These are phyloP conservation scores for Myotis davidii DNA, from an alignment of 2,113 vertebrate genomes.

Conservation along the genomic window DNA sequence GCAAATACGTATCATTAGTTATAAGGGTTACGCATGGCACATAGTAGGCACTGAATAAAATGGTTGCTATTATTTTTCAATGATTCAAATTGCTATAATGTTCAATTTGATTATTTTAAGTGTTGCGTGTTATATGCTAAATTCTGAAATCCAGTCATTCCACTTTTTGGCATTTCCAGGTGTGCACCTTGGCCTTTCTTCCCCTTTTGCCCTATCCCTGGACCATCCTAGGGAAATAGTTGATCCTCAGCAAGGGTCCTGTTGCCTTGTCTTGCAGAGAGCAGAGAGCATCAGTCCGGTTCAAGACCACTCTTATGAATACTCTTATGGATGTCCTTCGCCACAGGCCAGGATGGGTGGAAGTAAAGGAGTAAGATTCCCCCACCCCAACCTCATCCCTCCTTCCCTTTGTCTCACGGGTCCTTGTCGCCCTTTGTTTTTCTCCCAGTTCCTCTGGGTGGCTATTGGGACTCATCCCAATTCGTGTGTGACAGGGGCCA, in stretches of 20 bases:
- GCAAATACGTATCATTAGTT: neutral
- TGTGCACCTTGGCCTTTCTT: neutral
- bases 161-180: neutral
- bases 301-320: conserved; percentile 88
- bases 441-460: neutral
- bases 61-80: neutral
- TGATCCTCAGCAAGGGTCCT: neutral
- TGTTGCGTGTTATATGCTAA: neutral
- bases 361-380: conserved; percentile 91
- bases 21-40: neutral
- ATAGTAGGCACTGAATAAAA: neutral
- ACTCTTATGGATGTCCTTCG: conserved; percentile 90
- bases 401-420: neutral
- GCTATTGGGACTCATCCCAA: neutral
- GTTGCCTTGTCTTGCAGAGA: conserved; percentile 84
- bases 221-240: neutral
- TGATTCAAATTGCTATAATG: neutral
- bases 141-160: neutral
- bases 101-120: neutral
- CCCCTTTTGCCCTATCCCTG: neutral
- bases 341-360: conserved; percentile 91
- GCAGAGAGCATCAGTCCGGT: conserved; percentile 86
- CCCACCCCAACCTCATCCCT: neutral
- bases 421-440: neutral
- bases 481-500: neutral